These are phyloP conservation scores for Amia ocellicauda DNA, from an alignment of 2,113 vertebrate genomes.

Conservation along the genomic window DNA sequence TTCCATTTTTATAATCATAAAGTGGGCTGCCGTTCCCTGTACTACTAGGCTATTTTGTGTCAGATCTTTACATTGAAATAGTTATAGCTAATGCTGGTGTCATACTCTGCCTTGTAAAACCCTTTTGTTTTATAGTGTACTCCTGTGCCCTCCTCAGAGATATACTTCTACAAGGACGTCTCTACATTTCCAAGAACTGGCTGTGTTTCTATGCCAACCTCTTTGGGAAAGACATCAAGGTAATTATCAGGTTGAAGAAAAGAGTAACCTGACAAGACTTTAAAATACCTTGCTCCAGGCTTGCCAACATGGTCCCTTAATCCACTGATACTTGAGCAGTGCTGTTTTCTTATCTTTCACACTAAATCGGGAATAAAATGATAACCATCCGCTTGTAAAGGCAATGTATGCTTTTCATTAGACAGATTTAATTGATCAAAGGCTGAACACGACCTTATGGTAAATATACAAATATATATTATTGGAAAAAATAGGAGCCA, in stretches of 20 bases:
- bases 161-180: conserved; percentile 89
- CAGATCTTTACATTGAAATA: too few relatives aligned
- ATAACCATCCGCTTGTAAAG: background rate
- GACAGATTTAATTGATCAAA: too few relatives aligned
- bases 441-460: too few relatives aligned
- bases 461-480: too few relatives aligned
- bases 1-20: too few relatives aligned
- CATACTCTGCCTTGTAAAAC: background rate
- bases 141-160: conserved; percentile 93
- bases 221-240: conserved; percentile 96
- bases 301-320: too few relatives aligned
- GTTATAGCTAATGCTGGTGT: background rate
- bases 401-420: too few relatives aligned
- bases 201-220: conserved; percentile 95
- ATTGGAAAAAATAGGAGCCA: too few relatives aligned
- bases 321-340: too few relatives aligned
- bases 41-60: too few relatives aligned
- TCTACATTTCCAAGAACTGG: conserved; percentile 96
- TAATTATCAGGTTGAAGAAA: conserved; percentile 40
- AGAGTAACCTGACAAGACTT: background rate
- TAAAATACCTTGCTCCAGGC: background rate
- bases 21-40: too few relatives aligned
- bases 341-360: background rate
- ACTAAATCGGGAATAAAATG: background rate
- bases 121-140: conserved; percentile 67